Base-by-base conservation (phyloP, 30 jellyfish, hydroid and myxozoan species). In the Chironex yamaguchii region DNA sequence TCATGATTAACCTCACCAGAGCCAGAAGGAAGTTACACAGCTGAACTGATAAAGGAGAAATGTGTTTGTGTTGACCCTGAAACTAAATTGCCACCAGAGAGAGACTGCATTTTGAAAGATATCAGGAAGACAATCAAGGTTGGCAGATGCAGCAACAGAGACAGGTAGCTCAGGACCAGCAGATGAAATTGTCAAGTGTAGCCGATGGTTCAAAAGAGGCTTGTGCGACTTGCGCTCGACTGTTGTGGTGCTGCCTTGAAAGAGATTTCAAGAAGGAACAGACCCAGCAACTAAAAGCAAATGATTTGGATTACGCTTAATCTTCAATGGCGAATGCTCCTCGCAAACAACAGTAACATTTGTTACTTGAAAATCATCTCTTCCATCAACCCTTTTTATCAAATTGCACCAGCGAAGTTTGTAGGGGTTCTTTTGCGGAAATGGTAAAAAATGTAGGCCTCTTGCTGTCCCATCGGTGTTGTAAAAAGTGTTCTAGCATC, bases 391-490 rank as follows among this genome's bases (percentile, higher is more conserved):
- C 12, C 88, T 34, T 64, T 80, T 80, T 13, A 80, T 80, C 21
- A 80, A 34, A 36, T 80, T 34, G 31, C 88, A 67, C 87, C 87
- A 64, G 49, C 89, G 81, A 67, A 29, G 4, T 66, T 66, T 82
- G 29, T 67, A 34, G 14, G 92, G 92, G 23, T 82, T 66, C 54
- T 50, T 82, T 52, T 82, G 92, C 33, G 92, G 92, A 67, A 82
- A 82, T 66, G 49, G 58, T 58, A 82, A 82, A 67, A 82, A 82
- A 65, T 67, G 87, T 29, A 82, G 76, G 92, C 92, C 92, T 6
- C 62, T 26, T 4, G 76, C 50, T 31, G 69, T 32, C 3, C 90
- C 90, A 52, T 79, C 70, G 30, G 82, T 36, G 82, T 48, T 62
- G 29, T 79, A 79, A 34, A 54, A 62, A 22, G 71, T 30, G 83